These are phyloP conservation scores for Ptilorrhoa leucosticta DNA, from an alignment of 2,113 vertebrate genomes.

Conservation along the genomic window DNA sequence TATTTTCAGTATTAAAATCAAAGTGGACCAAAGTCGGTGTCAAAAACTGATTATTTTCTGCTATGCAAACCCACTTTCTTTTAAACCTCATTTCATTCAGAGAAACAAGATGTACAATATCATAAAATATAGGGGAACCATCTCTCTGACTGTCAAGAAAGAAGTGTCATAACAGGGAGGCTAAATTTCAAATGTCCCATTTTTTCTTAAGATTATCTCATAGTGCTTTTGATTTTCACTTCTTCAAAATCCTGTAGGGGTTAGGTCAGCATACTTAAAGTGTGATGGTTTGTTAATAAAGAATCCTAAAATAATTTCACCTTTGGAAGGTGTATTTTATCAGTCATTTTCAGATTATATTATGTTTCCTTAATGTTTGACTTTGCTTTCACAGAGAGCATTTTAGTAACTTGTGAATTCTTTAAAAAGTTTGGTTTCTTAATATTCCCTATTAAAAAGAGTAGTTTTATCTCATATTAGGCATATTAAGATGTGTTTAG, in stretches of 20 bases:
- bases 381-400: background rate
- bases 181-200: background rate
- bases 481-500: background rate
- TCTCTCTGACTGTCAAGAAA: background rate
- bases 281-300: background rate
- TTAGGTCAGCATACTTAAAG: slow-evolving; percentile 41
- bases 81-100: background rate
- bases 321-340: background rate
- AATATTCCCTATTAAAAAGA: background rate
- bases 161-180: background rate
- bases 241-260: background rate
- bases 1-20: background rate
- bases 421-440: background rate
- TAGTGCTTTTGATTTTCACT: background rate
- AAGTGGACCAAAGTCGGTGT: background rate
- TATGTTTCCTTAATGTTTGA: background rate
- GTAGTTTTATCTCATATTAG: background rate
- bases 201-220: background rate
- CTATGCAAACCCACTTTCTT: background rate
- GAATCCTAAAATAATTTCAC: background rate
- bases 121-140: background rate
- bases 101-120: background rate
- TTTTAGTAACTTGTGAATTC: background rate
- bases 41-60: background rate
- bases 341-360: background rate